These are phyloP conservation scores for Stichodactyla helianthus DNA, from an alignment of 64 coral and sea anemone species.

Conservation along the genomic window DNA sequence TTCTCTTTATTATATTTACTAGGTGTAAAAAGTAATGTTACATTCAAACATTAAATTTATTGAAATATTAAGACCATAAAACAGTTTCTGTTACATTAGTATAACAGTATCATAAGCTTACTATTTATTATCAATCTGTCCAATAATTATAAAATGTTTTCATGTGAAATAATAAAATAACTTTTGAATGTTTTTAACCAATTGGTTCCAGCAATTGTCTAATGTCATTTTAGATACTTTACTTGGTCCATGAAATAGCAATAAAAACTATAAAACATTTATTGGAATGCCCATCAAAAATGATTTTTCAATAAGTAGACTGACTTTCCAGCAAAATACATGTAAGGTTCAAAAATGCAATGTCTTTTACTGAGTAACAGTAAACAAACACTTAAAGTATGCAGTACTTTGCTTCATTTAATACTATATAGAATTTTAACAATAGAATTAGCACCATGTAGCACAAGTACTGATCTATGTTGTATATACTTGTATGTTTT, in stretches of 20 bases:
- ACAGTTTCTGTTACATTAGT: constrained; percentile 28
- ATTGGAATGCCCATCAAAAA: too few relatives aligned
- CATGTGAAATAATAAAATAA: constrained; percentile 13
- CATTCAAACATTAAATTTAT: constrained; percentile 19
- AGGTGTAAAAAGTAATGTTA: too few relatives aligned
- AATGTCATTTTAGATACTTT: neutral
- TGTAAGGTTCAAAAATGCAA: too few relatives aligned
- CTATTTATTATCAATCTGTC: constrained; percentile 21
- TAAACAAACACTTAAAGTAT: too few relatives aligned
- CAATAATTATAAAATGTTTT: constrained; percentile 26
- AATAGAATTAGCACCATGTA: too few relatives aligned
- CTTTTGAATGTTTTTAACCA: neutral
- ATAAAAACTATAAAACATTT: neutral
- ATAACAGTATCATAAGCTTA: constrained; percentile 27
- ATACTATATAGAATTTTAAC: too few relatives aligned
- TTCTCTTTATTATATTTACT: constrained; percentile 15
- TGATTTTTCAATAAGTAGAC: too few relatives aligned
- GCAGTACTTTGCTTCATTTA: too few relatives aligned
- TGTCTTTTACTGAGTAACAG: too few relatives aligned
- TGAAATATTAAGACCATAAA: constrained; percentile 24
- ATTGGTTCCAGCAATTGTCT: constrained; percentile 3
- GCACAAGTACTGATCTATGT: too few relatives aligned
- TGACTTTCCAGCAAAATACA: too few relatives aligned
- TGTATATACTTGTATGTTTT: too few relatives aligned
- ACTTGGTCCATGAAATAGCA: neutral